These are phyloP conservation scores for Pammene fasciana DNA, from an alignment of 2,888 invertebrate species.

Conservation along the genomic window DNA sequence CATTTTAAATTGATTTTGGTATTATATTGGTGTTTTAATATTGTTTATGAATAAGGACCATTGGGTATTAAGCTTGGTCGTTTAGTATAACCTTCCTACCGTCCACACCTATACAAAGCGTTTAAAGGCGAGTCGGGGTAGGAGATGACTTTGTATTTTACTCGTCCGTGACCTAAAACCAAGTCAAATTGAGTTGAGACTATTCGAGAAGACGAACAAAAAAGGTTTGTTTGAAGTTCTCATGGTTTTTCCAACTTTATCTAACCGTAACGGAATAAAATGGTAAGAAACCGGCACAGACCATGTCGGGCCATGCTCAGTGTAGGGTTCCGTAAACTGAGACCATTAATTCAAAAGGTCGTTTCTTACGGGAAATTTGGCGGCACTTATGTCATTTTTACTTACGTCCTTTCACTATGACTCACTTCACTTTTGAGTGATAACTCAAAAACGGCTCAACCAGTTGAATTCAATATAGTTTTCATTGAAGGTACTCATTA, in stretches of 20 bases:
- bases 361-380: too few species aligned
- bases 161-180: slow-evolving; percentile 32
- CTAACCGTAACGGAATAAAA: slow-evolving; percentile 5
- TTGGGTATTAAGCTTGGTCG: not conserved
- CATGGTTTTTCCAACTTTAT: slow-evolving; percentile 18
- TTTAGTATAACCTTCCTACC: slow-evolving; percentile 25
- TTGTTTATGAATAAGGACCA: not conserved
- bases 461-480: too few species aligned
- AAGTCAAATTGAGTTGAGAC: slow-evolving; percentile 30
- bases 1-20: not conserved
- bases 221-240: slow-evolving; percentile 33
- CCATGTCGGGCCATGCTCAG: too few species aligned
- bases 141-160: slow-evolving; percentile 36
- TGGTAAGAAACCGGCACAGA: too few species aligned
- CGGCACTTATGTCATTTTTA: too few species aligned
- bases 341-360: too few species aligned
- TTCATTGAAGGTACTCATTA: too few species aligned
- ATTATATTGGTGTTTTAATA: not conserved
- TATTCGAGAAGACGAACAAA: slow-evolving; percentile 8
- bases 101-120: slow-evolving; percentile 34
- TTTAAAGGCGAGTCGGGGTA: slow-evolving; percentile 34
- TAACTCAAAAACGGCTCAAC: too few species aligned
- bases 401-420: too few species aligned
- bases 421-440: too few species aligned
- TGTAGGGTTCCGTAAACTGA: too few species aligned